Conservation (phyloP, 2,888 invertebrate genomes). For the Alloscopus bannaensis region DNA sequence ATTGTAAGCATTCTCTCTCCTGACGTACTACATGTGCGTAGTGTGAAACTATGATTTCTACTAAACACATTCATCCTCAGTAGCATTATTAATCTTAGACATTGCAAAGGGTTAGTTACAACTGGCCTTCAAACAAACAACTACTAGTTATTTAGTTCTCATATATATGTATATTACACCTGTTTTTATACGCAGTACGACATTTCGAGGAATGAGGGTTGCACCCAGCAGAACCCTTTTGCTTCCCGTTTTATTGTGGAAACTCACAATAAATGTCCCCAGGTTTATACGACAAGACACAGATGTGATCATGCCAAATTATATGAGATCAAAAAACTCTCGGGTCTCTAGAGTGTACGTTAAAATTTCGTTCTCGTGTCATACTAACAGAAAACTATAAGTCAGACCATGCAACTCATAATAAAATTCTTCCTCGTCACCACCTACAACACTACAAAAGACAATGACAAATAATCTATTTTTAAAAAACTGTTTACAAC, state of each 20-base stretch:
- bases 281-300: constrained; percentile 52
- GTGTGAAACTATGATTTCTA: too few species aligned
- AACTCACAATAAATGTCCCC: neutral
- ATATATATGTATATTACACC: neutral
- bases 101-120: constrained; percentile 35
- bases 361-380: too few species aligned
- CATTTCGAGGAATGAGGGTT: neutral
- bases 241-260: neutral
- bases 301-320: constrained; percentile 53
- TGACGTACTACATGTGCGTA: too few species aligned
- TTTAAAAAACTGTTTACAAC: too few species aligned
- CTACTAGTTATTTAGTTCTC: neutral
- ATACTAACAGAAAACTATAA: too few species aligned
- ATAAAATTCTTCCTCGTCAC: too few species aligned
- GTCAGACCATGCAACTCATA: too few species aligned
- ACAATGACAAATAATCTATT: too few species aligned
- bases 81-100: neutral
- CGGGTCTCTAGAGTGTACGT: neutral
- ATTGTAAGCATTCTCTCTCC: too few species aligned
- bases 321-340: constrained; percentile 51
- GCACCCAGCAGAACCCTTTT: too few species aligned
- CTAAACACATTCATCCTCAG: too few species aligned
- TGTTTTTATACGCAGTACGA: neutral
- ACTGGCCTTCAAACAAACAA: constrained; percentile 40
- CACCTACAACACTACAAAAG: too few species aligned